phyloP scores from a whole-genome alignment of 2,888 invertebrate species.

The Pasiphila rectangulata region DNA sequence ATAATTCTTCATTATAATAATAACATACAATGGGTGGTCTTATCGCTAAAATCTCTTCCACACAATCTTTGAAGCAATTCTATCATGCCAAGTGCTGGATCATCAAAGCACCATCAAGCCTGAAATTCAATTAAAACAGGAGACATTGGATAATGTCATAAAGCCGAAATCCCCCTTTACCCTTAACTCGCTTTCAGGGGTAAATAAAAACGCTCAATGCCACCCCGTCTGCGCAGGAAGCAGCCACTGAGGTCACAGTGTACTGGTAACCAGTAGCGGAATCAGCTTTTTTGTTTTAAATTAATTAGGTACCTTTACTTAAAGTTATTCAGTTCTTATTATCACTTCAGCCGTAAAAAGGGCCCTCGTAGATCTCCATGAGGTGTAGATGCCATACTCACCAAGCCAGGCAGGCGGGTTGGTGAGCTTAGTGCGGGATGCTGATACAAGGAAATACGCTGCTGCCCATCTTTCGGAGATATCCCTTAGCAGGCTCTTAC shows the following conservation, averaged over 20 bases:
- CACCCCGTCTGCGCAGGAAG: constrained; percentile 45
- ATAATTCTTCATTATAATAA: background rate
- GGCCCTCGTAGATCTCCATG: too few relatives aligned
- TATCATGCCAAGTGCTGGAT: background rate
- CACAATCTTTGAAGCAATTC: background rate
- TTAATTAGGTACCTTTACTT: too few relatives aligned
- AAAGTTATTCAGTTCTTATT: background rate
- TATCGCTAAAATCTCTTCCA: too few relatives aligned
- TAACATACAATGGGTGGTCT: too few relatives aligned
- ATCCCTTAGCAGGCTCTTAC: too few relatives aligned
- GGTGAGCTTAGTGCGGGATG: too few relatives aligned
- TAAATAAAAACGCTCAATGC: constrained; percentile 46
- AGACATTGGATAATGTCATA: constrained; percentile 22
- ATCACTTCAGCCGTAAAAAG: too few relatives aligned
- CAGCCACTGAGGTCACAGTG: constrained; percentile 22
- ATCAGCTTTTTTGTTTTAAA: too few relatives aligned
- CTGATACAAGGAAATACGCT: too few relatives aligned
- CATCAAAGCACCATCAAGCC: constrained; percentile 9
- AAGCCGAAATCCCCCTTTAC: constrained; percentile 12
- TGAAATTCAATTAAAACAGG: constrained; percentile 18
- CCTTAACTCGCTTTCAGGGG: constrained; percentile 30
- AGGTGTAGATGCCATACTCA: too few relatives aligned
- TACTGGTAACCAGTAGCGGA: background rate
- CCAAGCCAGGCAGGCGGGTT: too few relatives aligned
- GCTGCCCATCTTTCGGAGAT: too few relatives aligned